Percentiles rank a stretch among this genome's conserved stretches.
Evolutionary conservation across 2,797 vertebrate species (phyloP).

Genomic region (Heteromormyrus szaboi): DNA sequence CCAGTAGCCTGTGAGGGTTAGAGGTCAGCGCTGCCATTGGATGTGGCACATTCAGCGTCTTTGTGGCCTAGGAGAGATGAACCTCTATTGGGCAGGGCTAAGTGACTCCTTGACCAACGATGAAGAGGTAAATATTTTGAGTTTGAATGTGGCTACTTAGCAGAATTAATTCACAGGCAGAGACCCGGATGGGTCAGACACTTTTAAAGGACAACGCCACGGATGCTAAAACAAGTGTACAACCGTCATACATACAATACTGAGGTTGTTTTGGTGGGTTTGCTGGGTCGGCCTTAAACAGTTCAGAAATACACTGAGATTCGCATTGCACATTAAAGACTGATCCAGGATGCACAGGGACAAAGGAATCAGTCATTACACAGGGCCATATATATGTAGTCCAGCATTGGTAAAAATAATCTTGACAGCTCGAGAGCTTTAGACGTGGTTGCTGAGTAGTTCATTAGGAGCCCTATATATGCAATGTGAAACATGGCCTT

Average conservation of each 20-base stretch:
- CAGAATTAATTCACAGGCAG: slow-evolving; percentile 62
- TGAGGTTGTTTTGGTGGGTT: not conserved
- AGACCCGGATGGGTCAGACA: slow-evolving; percentile 30
- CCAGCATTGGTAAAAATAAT: not conserved
- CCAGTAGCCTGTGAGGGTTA: slow-evolving; percentile 32
- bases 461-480: not conserved
- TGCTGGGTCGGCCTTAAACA: not conserved
- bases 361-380: not conserved
- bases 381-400: not conserved
- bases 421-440: not conserved
- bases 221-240: not conserved
- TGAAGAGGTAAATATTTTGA: slow-evolving; percentile 63
- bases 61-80: slow-evolving; percentile 40
- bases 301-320: not conserved
- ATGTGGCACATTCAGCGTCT: slow-evolving; percentile 29
- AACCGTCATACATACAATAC: not conserved
- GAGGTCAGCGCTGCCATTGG: slow-evolving; percentile 26
- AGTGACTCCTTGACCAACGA: slow-evolving; percentile 59
- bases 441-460: not conserved
- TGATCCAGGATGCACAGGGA: not conserved
- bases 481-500: not conserved
- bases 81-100: slow-evolving; percentile 45
- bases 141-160: slow-evolving; percentile 59
- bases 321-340: not conserved
- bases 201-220: slow-evolving; percentile 24